Conservation (phyloP, 92 coral and sea anemone species). For the Actinernus sp. region DNA sequence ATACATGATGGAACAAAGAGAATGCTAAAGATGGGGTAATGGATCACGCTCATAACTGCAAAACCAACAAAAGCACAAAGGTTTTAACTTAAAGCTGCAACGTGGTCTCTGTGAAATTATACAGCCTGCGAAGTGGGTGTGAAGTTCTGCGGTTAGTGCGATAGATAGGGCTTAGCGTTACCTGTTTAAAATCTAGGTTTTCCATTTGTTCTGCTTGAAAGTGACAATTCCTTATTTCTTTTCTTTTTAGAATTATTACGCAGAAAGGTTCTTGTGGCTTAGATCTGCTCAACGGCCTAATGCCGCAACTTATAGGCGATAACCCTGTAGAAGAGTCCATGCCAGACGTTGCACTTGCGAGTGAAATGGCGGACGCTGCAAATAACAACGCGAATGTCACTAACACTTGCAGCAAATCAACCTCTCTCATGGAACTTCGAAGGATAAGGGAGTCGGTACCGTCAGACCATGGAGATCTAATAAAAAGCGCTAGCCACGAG, state of each 20-base stretch:
- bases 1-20: too few relatives aligned
- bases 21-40: too few relatives aligned
- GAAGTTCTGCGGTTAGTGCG: too few relatives aligned
- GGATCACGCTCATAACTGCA: too few relatives aligned
- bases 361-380: background rate
- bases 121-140: too few relatives aligned
- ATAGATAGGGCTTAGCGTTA: too few relatives aligned
- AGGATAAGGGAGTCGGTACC: slow-evolving; percentile 19
- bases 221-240: background rate
- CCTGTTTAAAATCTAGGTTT: too few relatives aligned
- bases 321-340: background rate
- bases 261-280: too few relatives aligned
- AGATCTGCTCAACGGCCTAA: slow-evolving; percentile 22
- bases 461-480: slow-evolving; percentile 3
- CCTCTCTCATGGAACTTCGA: slow-evolving; percentile 22
- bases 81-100: too few relatives aligned
- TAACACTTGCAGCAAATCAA: slow-evolving; percentile 4
- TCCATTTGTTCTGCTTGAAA: background rate
- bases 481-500: slow-evolving; percentile 20
- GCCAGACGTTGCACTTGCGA: slow-evolving; percentile 7
- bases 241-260: background rate
- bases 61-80: too few relatives aligned
- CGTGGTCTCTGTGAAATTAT: too few relatives aligned
- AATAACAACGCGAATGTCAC: background rate
- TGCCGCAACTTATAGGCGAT: slow-evolving; percentile 18